Evolutionary conservation across 1,140 invertebrate species (phyloP).

Genomic region (Oppia nitens): DNA sequence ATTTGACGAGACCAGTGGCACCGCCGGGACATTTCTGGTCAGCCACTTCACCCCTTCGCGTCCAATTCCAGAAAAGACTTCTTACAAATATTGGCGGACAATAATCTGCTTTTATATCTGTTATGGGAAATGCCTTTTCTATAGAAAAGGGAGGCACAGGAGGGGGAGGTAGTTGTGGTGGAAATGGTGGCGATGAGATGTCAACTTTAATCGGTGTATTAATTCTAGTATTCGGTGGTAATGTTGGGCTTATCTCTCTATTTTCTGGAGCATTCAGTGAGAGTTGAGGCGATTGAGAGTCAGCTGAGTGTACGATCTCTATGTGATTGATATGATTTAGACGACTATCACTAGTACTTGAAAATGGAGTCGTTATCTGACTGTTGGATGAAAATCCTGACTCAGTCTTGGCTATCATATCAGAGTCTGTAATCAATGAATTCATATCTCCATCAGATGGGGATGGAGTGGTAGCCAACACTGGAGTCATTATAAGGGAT

Average conservation of each 20-base stretch:
- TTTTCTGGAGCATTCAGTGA: background rate
- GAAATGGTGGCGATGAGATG: background rate
- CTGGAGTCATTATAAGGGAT: background rate
- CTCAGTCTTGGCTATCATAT: background rate
- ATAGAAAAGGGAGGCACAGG: background rate
- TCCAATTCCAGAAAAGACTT: slow-evolving; percentile 75
- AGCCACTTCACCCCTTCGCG: slow-evolving; percentile 49
- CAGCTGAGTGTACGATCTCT: background rate
- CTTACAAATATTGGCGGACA: slow-evolving; percentile 52
- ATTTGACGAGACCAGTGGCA: slow-evolving; percentile 37
- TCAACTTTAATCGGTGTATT: background rate
- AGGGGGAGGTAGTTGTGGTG: background rate
- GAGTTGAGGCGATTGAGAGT: background rate
- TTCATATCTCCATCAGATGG: background rate
- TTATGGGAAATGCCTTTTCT: background rate
- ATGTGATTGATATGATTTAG: background rate
- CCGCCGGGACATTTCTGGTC: slow-evolving; percentile 74
- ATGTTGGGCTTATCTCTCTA: background rate
- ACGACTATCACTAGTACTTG: background rate
- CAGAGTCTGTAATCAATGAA: background rate
- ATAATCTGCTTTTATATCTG: slow-evolving; percentile 18
- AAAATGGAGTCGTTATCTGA: background rate
- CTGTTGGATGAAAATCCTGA: background rate
- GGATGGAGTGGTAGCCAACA: background rate
- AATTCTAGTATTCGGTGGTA: background rate